Conservation (phyloP, 2,113 vertebrate genomes). For the Stictonetta naevosa region DNA sequence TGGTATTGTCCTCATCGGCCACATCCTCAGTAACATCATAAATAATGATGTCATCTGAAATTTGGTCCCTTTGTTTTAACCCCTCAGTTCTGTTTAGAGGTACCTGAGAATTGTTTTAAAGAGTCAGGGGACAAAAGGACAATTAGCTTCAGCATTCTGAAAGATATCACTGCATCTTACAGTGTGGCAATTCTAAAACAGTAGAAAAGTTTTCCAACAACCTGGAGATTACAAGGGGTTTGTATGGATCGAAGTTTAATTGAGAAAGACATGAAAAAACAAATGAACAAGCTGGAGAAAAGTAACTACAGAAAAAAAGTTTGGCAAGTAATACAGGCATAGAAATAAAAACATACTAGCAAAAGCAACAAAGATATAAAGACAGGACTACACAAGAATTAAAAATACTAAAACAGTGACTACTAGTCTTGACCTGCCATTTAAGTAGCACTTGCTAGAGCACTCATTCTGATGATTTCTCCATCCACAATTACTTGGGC, state of each 20-base stretch:
- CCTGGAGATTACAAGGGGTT: background rate
- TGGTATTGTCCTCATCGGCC: slow-evolving; percentile 63
- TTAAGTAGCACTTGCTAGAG: background rate
- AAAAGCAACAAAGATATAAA: background rate
- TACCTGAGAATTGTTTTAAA: slow-evolving; percentile 66
- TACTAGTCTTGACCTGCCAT: background rate
- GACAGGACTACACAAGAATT: background rate
- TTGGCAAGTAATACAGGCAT: background rate
- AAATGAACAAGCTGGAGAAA: background rate
- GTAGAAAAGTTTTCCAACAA: background rate
- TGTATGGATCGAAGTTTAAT: background rate
- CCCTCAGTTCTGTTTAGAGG: slow-evolving; percentile 80
- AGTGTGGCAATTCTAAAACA: background rate
- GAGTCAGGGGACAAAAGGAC: background rate
- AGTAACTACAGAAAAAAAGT: background rate
- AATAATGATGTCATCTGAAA: slow-evolving; percentile 92
- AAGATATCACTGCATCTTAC: background rate
- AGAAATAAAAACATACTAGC: background rate
- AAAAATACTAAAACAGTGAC: background rate
- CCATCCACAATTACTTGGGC: background rate
- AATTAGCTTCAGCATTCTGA: background rate
- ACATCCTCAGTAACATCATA: slow-evolving; percentile 89
- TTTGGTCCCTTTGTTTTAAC: slow-evolving; percentile 82
- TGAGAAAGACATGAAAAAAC: background rate
- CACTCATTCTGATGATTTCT: background rate